Evolutionary conservation across 2,888 invertebrate species (phyloP).

Genomic region (Ectemnius cavifrons): DNA sequence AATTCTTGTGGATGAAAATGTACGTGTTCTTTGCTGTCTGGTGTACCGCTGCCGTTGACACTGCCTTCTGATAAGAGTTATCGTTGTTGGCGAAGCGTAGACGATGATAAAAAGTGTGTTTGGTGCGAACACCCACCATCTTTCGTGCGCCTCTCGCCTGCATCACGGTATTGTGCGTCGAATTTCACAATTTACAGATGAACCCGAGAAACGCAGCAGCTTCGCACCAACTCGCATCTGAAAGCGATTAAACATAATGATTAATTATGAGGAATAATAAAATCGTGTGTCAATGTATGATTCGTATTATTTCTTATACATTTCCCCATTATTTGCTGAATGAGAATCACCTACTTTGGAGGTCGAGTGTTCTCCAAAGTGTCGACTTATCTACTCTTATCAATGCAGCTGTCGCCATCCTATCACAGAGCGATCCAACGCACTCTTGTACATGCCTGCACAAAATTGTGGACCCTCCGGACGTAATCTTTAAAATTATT

Average conservation of each 20-base stretch:
- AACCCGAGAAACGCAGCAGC: too few species aligned
- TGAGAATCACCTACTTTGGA: slow-evolving; percentile 2
- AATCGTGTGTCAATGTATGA: too few species aligned
- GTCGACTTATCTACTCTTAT: slow-evolving; percentile 49
- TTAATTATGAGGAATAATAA: too few species aligned
- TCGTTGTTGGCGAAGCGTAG: slow-evolving; percentile 36
- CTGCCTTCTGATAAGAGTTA: slow-evolving; percentile 46
- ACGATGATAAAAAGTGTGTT: slow-evolving; percentile 44
- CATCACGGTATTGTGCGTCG: background rate
- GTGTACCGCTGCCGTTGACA: slow-evolving; percentile 30
- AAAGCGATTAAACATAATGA: too few species aligned
- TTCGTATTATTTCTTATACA: background rate
- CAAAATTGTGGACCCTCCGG: slow-evolving; percentile 32
- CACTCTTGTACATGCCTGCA: slow-evolving; percentile 2
- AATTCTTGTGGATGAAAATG: slow-evolving; percentile 13
- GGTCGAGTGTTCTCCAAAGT: slow-evolving; percentile 44
- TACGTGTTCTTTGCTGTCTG: slow-evolving; percentile 25
- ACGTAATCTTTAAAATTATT: slow-evolving; percentile 38
- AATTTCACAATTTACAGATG: slow-evolving; percentile 11
- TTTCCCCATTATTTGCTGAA: background rate
- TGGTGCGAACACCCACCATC: slow-evolving; percentile 34
- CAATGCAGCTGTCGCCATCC: slow-evolving; percentile 42
- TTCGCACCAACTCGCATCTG: too few species aligned
- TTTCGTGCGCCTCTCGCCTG: slow-evolving; percentile 10
- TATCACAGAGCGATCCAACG: slow-evolving; percentile 36